These are phyloP conservation scores for Okamejei kenojei DNA, from an alignment of 2,797 vertebrate species.

Conservation along the genomic window DNA sequence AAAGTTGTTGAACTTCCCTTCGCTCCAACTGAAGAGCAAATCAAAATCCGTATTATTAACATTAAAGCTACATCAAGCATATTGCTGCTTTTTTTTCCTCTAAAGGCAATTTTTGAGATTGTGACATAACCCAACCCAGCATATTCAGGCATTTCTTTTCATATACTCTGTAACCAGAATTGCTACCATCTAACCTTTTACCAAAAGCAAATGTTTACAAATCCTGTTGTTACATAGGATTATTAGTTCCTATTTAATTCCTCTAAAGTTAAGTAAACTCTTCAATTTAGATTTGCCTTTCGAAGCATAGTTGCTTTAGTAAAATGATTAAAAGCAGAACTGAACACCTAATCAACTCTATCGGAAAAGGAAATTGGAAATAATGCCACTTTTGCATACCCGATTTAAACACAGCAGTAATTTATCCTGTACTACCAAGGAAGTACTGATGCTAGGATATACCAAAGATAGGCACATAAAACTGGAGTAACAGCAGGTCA, in stretches of 20 bases:
- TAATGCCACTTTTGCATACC: background rate
- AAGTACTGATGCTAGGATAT: no score
- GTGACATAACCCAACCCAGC: background rate
- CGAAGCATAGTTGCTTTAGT: background rate
- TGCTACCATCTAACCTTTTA: background rate
- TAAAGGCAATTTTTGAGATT: background rate
- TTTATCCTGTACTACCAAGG: background rate
- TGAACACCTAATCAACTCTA: background rate
- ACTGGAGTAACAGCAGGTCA: no score
- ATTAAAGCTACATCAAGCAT: background rate
- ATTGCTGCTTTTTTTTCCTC: background rate
- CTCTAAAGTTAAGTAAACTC: constrained; percentile 12
- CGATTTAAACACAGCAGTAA: background rate
- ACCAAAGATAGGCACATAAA: no score
- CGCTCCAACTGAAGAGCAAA: background rate
- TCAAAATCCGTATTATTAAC: background rate
- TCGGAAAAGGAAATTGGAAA: background rate
- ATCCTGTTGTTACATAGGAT: background rate
- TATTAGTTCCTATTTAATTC: background rate
- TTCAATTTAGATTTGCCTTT: constrained; percentile 3
- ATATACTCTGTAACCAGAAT: background rate
- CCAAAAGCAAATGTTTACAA: background rate
- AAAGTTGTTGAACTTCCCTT: background rate
- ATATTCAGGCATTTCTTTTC: background rate
- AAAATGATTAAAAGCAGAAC: background rate